phyloP scores from a whole-genome alignment of 2,113 vertebrate species.

The Grus americana region DNA sequence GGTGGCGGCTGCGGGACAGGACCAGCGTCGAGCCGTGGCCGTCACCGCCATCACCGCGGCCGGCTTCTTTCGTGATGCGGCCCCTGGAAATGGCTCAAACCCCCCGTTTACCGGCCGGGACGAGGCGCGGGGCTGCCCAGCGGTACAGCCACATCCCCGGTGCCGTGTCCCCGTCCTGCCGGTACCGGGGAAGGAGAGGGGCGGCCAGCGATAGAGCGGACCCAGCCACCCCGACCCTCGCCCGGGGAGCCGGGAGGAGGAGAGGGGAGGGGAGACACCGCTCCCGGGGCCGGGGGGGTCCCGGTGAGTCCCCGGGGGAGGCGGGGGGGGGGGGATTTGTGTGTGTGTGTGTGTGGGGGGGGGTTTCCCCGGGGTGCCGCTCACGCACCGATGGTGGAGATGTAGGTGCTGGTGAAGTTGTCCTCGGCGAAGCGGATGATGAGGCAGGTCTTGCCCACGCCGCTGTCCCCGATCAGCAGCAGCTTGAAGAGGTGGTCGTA shows the following conservation, averaged over 20 bases:
- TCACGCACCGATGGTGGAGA: slow-evolving; percentile 91
- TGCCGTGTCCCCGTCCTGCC: too few relatives aligned
- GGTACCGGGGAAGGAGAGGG: not conserved
- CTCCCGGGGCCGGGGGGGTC: too few relatives aligned
- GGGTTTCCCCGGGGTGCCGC: not conserved
- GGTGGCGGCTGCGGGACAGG: not conserved
- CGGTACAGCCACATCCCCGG: not conserved
- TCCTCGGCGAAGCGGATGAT: slow-evolving; percentile 94
- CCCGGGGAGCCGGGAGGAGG: not conserved
- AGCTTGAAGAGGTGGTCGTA: slow-evolving; percentile 94
- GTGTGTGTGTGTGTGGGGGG: too few relatives aligned
- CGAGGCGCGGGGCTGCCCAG: not conserved
- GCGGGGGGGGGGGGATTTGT: too few relatives aligned
- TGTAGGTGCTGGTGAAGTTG: slow-evolving; percentile 93
- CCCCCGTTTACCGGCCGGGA: not conserved
- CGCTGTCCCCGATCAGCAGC: slow-evolving; percentile 92
- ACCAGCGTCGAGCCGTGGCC: not conserved
- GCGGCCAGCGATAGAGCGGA: not conserved
- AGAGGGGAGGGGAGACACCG: too few relatives aligned
- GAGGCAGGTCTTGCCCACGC: slow-evolving; percentile 94
- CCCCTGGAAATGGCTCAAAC: not conserved
- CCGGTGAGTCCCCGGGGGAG: too few relatives aligned
- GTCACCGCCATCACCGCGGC: too few relatives aligned
- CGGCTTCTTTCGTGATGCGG: not conserved
- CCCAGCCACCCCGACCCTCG: not conserved